Percentiles rank a stretch among this genome's conserved stretches.
phyloP scores from a whole-genome alignment of 1,140 invertebrate genomes.

The Acromyrmex heyeri region DNA sequence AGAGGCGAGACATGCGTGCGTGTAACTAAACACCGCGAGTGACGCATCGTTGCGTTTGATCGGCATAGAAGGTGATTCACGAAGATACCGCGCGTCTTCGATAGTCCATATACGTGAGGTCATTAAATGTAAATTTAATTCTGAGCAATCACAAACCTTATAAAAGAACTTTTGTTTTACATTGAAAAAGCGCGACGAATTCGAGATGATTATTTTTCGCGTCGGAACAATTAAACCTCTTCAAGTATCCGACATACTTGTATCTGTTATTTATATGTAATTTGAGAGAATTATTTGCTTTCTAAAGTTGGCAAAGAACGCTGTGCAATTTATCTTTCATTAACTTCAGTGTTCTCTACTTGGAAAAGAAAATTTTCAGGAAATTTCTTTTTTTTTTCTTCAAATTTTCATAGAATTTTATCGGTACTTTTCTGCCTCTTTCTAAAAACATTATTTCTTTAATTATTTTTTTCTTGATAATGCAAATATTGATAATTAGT shows the following conservation, averaged over 20 bases:
- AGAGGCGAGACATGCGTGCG: neutral
- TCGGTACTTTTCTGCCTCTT: no score
- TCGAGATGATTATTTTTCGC: neutral
- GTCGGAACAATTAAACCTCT: neutral
- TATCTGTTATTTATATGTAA: neutral
- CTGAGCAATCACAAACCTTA: neutral
- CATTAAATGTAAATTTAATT: constrained; percentile 18
- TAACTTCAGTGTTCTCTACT: no score
- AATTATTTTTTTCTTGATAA: no score
- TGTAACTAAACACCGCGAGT: constrained; percentile 22
- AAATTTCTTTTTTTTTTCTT: no score
- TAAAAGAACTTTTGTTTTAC: neutral
- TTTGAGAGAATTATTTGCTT: neutral
- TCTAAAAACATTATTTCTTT: no score
- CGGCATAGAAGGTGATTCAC: constrained; percentile 50
- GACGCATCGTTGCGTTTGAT: constrained; percentile 56
- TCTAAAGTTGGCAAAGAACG: neutral
- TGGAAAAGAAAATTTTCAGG: no score
- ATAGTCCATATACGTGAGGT: constrained; percentile 24
- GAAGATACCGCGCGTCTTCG: constrained; percentile 37
- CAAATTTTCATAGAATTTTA: no score
- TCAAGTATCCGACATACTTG: neutral
- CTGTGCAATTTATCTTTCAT: neutral
- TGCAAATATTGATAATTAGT: no score
- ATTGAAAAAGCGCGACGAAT: neutral